Evolutionary conservation across 2,888 invertebrate genomes (phyloP).

Genomic region (Candidula unifasciata): DNA sequence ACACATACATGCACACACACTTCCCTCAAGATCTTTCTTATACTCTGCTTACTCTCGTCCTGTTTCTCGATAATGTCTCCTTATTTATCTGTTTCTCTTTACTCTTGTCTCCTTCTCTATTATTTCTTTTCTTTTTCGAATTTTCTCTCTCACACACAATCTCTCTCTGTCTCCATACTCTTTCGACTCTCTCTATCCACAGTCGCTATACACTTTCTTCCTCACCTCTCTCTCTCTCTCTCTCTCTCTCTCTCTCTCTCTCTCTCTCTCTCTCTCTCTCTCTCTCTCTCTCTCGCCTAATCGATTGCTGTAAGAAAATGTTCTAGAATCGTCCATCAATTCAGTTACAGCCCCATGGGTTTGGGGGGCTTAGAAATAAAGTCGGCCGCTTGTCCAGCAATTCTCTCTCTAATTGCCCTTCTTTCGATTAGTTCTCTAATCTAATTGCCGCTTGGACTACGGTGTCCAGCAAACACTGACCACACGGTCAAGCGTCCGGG

Average conservation of each 20-base stretch:
- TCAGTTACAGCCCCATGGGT: constrained; percentile 19
- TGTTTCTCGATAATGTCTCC: too few relatives aligned
- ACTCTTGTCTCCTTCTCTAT: too few relatives aligned
- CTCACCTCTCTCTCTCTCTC: background rate
- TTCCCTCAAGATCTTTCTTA: too few relatives aligned
- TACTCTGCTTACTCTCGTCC: too few relatives aligned
- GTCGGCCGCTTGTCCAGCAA: constrained; percentile 22
- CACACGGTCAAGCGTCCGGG: background rate
- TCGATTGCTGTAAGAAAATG: background rate
- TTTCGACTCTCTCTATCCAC: too few relatives aligned
- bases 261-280: background rate
- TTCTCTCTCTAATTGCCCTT: constrained; percentile 33
- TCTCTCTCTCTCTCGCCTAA: background rate
- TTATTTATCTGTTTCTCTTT: too few relatives aligned
- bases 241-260: background rate
- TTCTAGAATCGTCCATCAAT: constrained; percentile 26
- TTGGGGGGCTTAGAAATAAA: constrained; percentile 28
- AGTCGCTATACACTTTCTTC: background rate
- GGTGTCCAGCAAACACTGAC: constrained; percentile 50
- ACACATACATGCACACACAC: too few relatives aligned
- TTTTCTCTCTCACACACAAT: too few relatives aligned
- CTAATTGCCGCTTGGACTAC: constrained; percentile 52
- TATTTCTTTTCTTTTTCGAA: too few relatives aligned
- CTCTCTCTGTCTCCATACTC: too few relatives aligned
- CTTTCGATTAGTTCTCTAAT: constrained; percentile 43